Conservation (phyloP, 2,797 vertebrate species). For the Acanthopagrus latus region DNA sequence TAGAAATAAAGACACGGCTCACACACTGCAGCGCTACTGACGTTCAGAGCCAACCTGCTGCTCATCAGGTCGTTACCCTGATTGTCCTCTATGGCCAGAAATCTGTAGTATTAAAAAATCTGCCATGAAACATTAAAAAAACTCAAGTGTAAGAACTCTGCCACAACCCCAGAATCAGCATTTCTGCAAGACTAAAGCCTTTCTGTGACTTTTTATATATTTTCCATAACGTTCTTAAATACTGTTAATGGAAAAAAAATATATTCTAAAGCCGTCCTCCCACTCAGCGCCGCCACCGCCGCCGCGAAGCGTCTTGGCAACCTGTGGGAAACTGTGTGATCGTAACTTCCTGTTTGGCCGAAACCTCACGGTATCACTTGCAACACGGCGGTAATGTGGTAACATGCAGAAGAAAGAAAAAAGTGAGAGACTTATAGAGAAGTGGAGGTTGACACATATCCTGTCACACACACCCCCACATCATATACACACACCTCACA, state of each 20-base stretch:
- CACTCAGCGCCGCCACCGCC: not conserved
- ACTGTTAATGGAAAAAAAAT: not conserved
- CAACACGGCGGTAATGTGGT: constrained; percentile 24
- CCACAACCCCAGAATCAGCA: no score
- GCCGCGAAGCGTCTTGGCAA: not conserved
- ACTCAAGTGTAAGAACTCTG: no score
- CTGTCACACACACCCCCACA: constrained; percentile 54
- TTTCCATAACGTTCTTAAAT: not conserved
- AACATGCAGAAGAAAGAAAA: constrained; percentile 14
- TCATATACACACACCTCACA: constrained; percentile 8
- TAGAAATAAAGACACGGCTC: no score
- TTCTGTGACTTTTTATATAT: not conserved
- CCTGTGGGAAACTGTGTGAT: not conserved
- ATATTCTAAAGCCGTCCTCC: not conserved
- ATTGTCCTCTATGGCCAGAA: no score
- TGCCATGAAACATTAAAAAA: no score
- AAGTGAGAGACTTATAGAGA: not conserved
- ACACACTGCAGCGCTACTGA: no score
- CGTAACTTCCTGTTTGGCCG: constrained; percentile 31
- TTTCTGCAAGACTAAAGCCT: not conserved
- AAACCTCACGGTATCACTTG: constrained; percentile 34
- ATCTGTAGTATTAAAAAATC: no score
- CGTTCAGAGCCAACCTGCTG: no score
- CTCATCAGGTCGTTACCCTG: no score
- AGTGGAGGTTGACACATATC: constrained; percentile 60